Evolutionary conservation across 2,113 vertebrate species (phyloP), one percentile per base, ranked within the genome.

Genomic region (Pterophyllum scalare): DNA sequence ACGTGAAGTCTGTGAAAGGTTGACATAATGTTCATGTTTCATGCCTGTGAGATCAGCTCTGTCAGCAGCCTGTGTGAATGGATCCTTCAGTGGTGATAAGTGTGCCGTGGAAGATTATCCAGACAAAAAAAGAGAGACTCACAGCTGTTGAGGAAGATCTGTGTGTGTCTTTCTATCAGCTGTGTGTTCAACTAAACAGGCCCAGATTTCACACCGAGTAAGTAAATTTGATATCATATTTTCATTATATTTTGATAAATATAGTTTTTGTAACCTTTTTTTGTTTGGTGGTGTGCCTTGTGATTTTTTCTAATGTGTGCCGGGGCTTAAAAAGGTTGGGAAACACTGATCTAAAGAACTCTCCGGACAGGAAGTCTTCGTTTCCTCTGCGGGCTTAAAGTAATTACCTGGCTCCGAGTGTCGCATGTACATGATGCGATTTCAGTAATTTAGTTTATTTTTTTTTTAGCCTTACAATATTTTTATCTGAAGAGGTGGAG

Each of bases 311-410:
- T n/a, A n/a, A n/a, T n/a, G n/a, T n/a, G n/a, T n/a, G n/a, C n/a
- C n/a, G n/a, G n/a, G n/a, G n/a, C n/a, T n/a, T n/a, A n/a, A n/a
- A n/a, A n/a, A n/a, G n/a, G n/a, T n/a, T n/a, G n/a, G n/a, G n/a
- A n/a, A n/a, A n/a, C n/a, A n/a, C n/a, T n/a, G n/a, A 28, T 59
- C 38, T 59, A 13, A 20, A 20, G 58, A n/a, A 31, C 1, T n/a
- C 75, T 75, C 38, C 14, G 60, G 20, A 49, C 86, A 83, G 86
- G 72, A 62, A 64, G 38, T 26, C 62, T 17, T 75, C 56, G 75
- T 1, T 84, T 88, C 86, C 86, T 74, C 64, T 3, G 2, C 56
- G 35, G 67, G 40, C 40, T 9, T 28, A 81, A 28, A 35, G n/a
- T 61, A 10, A 88, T 84, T 75, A 81, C 64, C 79, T 57, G 56